A percentile compares a stretch with the other conserved stretches of the same genome.
Evolutionary conservation across 30 jellyfish, hydroid and myxozoan genomes (phyloP).

Genomic region (Nemopilema nomurai): DNA sequence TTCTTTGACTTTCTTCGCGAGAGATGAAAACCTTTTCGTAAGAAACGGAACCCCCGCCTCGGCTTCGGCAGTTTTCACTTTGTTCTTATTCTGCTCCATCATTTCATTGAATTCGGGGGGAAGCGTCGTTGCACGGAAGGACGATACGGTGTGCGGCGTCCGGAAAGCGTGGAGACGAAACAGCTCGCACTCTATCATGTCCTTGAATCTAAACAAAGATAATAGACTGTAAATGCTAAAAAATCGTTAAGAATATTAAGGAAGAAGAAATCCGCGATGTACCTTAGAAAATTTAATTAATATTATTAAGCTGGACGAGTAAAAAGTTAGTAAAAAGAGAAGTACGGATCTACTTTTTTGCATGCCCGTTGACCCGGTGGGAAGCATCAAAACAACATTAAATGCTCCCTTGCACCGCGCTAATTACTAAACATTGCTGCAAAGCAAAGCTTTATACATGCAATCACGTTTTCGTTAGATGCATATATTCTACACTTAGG

Average conservation of each 20-base stretch:
- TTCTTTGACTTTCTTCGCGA: constrained; percentile 22
- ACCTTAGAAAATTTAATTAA: background rate
- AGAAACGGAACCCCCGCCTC: constrained; percentile 16
- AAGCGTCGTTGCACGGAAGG: constrained; percentile 84
- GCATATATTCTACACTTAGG: background rate
- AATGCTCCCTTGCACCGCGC: too few species aligned
- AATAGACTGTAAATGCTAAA: too few species aligned
- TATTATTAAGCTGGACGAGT: too few species aligned
- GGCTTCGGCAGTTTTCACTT: constrained; percentile 19
- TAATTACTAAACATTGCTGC: too few species aligned
- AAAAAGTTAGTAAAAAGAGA: too few species aligned
- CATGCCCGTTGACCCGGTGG: too few species aligned
- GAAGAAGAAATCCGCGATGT: background rate
- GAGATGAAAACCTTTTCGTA: constrained; percentile 17
- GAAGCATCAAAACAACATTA: too few species aligned
- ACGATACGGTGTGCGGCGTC: constrained; percentile 60
- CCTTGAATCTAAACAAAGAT: constrained; percentile 67
- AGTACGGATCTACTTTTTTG: too few species aligned
- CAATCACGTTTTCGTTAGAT: too few species aligned
- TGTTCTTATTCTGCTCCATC: constrained; percentile 54
- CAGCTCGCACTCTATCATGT: constrained; percentile 80
- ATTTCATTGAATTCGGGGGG: constrained; percentile 71
- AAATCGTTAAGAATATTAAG: too few species aligned
- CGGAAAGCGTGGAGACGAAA: constrained; percentile 67
- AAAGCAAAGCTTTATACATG: too few species aligned